Base-by-base conservation (phyloP, 2,888 invertebrate species). In the Drosophila borealis region DNA sequence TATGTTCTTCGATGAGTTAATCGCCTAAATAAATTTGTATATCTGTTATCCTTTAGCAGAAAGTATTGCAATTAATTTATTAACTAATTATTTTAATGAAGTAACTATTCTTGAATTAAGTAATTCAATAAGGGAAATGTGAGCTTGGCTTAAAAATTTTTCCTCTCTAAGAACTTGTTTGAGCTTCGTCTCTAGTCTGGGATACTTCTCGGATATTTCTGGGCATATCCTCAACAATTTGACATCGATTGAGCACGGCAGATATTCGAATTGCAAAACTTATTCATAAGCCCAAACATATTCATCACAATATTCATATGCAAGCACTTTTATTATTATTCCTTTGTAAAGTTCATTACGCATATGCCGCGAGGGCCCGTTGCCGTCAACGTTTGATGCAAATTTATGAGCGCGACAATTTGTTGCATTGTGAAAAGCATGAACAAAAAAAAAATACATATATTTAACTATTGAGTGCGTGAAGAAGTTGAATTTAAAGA, bases 331-430 rank as follows among this genome's bases (percentile, higher is more conserved):
- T 33, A 17, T 61, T 48, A 4, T 19, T 21, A 21, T 44, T 51
- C 17, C 34, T 36, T 54, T 39, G 56, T 49, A 46, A 36, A 56
- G 64, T 53, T 57, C 53, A 72, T 86, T 81, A 55, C 72, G 66
- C 36, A 83, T 80, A 83, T 83, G 81, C 62, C 62, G 4, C 36
- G 79, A 55, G 17, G 42, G 50, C 41, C 50, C 50, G 49, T 60
- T 55, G 68, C 59, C 21, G 39, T 50, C 66, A 59, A 49, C 29
- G 14, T 49, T 11, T 82, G 61, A 63, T 66, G 39, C n/a, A 59
- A 68, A 83, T 81, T 77, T 74, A 78, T 80, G 79, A 62, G 17
- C 53, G 33, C 37, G 39, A 54, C 29, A 29, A 29, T 29, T 65
- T 72, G 81, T 70, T 63, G 54, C 46, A 56, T 45, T 57, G 36